Evolutionary conservation across 2,888 invertebrate genomes (phyloP), one percentile per base, ranked within the genome.

Genomic region (Drosophila emarginata): DNA sequence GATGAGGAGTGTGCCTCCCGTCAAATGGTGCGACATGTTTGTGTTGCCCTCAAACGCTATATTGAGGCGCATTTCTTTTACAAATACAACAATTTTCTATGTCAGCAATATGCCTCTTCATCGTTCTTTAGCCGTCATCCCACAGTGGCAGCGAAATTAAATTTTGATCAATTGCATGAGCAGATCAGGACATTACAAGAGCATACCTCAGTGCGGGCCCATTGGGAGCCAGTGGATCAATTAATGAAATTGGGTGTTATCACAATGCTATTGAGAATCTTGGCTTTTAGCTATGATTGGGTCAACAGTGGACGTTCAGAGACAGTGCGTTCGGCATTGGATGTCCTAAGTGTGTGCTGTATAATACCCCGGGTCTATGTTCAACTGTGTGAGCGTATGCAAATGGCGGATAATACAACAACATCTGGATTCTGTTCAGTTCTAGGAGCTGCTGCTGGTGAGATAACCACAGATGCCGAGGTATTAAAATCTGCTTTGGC

Each of bases 201-300:
- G 83, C 92, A 94, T 64, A 94, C 96, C 92, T 95, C 96, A 0
- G 94, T 96, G 75, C 94, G 96, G 62, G 94, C 95, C 6, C 93
- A 95, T 74, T 99, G 99, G 99, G 93, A 95, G 58, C 97, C 99
- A 0, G 97, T 98, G 0, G 97, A 97, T 89, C 95, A 97, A 79
- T 93, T 99, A 28, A 92, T 97, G 69, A 95, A 95, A 84, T 93
- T 98, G 36, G 97, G 97, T 3, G 97, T 97, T 0, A 94, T 97
- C 14, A 93, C 95, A 0, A 93, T 97, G 60, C 93, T 99, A 26
- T 92, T 98, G 72, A 96, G 96, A 90, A 96, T 98, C 4, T 96
- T 98, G 18, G 97, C 96, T 0, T 95, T 96, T 86, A 96, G 97
- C 0, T 96, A 96, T 89, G 97, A 98, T 84, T 98, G 98, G 98